phyloP scores from a whole-genome alignment of 2,888 invertebrate species.

The Serripes groenlandicus region DNA sequence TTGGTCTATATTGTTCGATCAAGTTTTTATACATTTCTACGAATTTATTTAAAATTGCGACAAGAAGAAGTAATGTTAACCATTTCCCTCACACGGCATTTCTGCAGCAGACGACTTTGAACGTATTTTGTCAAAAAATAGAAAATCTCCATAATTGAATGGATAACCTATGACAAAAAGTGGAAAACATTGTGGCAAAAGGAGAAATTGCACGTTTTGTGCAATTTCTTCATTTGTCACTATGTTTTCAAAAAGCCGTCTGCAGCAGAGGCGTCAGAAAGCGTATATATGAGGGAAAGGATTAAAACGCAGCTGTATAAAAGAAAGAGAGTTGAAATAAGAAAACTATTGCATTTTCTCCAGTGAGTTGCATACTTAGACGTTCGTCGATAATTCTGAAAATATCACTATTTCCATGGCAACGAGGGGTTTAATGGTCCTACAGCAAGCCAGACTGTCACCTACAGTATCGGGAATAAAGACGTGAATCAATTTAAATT shows the following conservation, averaged over 20 bases:
- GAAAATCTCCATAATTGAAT: too few relatives aligned
- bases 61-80: too few relatives aligned
- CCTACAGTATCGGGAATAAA: not conserved
- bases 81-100: too few relatives aligned
- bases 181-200: not conserved
- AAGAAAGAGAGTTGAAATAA: not conserved
- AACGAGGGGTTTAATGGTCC: constrained; percentile 35
- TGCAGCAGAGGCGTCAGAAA: not conserved
- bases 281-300: not conserved
- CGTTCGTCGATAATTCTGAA: constrained; percentile 16
- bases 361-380: constrained; percentile 5
- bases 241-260: not conserved
- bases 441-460: not conserved
- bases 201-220: not conserved
- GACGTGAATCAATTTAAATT: not conserved
- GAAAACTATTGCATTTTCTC: not conserved
- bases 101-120: too few relatives aligned
- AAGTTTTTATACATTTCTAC: too few relatives aligned
- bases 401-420: constrained; percentile 42
- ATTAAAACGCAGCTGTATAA: not conserved
- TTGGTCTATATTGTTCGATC: too few relatives aligned
- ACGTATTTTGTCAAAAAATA: too few relatives aligned
- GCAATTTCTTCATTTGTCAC: constrained; percentile 1
- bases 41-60: too few relatives aligned
- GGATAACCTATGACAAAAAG: not conserved